Base-by-base conservation (phyloP, 2,888 invertebrate species). In the Rhabditoides inermis region DNA sequence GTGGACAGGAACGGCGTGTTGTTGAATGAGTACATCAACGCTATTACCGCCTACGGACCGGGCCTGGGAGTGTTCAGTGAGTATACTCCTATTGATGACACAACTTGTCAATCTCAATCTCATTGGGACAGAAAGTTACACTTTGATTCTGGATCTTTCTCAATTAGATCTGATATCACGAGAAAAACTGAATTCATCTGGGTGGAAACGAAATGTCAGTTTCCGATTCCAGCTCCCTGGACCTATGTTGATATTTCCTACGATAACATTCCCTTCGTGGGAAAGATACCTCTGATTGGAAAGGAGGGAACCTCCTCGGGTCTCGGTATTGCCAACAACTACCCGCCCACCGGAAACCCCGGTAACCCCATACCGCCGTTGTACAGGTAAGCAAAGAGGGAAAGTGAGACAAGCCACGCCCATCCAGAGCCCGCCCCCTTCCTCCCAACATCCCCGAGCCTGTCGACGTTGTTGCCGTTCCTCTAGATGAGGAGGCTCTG, bases 391-490 rank as follows among this genome's bases (percentile, higher is more conserved):
- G 39, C 35, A 6, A 46, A 6, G 12, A 6, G 15, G 32, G 15
- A 7, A 15, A 7, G 7, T 32, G n/a, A n/a, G n/a, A n/a, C n/a
- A n/a, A n/a, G n/a, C n/a, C n/a, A n/a, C n/a, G n/a, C n/a, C n/a
- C 3, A 39, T 58, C 18, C 50, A 69, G 69, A 50, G 70, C 70
- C 23, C 63, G 70, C 18, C 70, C 70, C 1, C 60, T 70, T 0
- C 70, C 70, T 1, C 54, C 64, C 0, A 68, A 70, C 39, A 67
- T 70, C 23, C 70, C 69, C 18, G 68, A 70, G 40, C 70, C 69
- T 7, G 66, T 66, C 27, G 70, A 70, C 48, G 68, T 70, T 20
- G 69, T 70, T 3, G 70, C 70, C 1, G 70, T 70, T 7, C 70
- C 70, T 7, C 53, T 70, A 0, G 70, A 70, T 45, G 70, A 70